Evolutionary conservation across 1,140 invertebrate genomes (phyloP), one percentile per base, ranked within the genome.

Genomic region (Harlomillsia oculata): DNA sequence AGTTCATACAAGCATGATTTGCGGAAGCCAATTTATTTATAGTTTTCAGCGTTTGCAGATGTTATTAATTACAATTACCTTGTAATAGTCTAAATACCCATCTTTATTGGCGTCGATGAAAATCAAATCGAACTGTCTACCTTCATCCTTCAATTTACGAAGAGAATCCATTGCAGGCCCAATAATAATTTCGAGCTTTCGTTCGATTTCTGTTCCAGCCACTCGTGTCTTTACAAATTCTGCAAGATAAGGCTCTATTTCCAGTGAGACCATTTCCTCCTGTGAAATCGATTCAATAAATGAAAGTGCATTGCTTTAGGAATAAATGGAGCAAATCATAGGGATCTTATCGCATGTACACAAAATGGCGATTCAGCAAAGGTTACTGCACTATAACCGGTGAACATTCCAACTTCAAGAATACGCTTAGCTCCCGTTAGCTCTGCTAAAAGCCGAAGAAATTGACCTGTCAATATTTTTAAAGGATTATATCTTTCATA

Each of bases 101-200:
- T 18, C 9, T 52, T 62, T 64, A 26, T 64, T 45, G 20, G 62
- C 59, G 46, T 64, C 62, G 16, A 64, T 55, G 34, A 64, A 64
- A 16, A 64, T 30, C 3, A 62, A 28, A 36, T 64, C 62, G 30
- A 61, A 64, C 14, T 34, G 13, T 23, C 51, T 44, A 9, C 54
- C 59, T 39, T 61, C 59, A 13, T 54, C 18, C 20, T 53, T 53
- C 11, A 64, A 23, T 13, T 34, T 43, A 2, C 20, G 14, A 2
- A 64, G 30, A 2, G 62, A 61, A 1, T 61, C 62, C 5, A 44
- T 3, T 29, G 62, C 62, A 21, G 32, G 30, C 5, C 62, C 62
- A 13, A 49, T 16, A 5, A 64, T 45, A 14, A 59, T 34, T 21
- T 48, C 25, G 8, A 64, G 32, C 29, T 64, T 64, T 8, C 58